Evolutionary conservation across 1,140 invertebrate genomes (phyloP).

Genomic region (Hyles vespertilio): DNA sequence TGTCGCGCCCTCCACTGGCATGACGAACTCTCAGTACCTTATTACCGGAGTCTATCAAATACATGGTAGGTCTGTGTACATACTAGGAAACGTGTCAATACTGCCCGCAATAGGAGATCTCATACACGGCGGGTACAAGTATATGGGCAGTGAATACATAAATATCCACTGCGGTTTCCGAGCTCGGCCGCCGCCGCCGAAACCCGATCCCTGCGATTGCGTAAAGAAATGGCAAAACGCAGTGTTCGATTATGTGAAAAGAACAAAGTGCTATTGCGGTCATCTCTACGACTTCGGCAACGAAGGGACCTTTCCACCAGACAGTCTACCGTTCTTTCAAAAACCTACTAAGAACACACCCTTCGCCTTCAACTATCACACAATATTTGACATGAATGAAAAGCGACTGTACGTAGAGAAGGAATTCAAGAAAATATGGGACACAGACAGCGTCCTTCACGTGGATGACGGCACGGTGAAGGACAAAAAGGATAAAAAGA

Average conservation of each 20-base stretch:
- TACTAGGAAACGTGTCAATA: conserved; percentile 44
- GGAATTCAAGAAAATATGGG: conserved; percentile 59
- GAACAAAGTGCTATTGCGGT: conserved; percentile 53
- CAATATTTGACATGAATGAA: conserved; percentile 52
- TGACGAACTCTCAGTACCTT: conserved; percentile 49
- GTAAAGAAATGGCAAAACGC: conserved; percentile 47
- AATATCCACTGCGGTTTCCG: conserved; percentile 57
- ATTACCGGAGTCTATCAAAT: conserved; percentile 50
- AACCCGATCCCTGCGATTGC: conserved; percentile 55
- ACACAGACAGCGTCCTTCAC: conserved; percentile 57
- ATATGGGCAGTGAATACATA: conserved; percentile 34
- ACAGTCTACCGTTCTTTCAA: conserved; percentile 50
- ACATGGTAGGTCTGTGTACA: conserved; percentile 38
- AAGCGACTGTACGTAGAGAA: conserved; percentile 46
- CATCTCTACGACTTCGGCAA: conserved; percentile 59
- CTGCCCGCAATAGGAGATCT: conserved; percentile 45
- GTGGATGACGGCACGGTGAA: conserved; percentile 28
- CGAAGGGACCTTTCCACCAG: conserved; percentile 44
- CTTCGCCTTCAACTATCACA: conserved; percentile 52
- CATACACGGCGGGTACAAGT: conserved; percentile 53
- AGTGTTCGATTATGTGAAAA: conserved; percentile 46
- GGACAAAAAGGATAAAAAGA: conserved; percentile 47
- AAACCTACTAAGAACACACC: conserved; percentile 41
- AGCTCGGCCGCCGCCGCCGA: conserved; percentile 35
- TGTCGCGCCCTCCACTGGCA: conserved; percentile 43